Evolutionary conservation across 1,140 invertebrate species (phyloP), one percentile per base, ranked within the genome.

Genomic region (Berghia stephanieae): DNA sequence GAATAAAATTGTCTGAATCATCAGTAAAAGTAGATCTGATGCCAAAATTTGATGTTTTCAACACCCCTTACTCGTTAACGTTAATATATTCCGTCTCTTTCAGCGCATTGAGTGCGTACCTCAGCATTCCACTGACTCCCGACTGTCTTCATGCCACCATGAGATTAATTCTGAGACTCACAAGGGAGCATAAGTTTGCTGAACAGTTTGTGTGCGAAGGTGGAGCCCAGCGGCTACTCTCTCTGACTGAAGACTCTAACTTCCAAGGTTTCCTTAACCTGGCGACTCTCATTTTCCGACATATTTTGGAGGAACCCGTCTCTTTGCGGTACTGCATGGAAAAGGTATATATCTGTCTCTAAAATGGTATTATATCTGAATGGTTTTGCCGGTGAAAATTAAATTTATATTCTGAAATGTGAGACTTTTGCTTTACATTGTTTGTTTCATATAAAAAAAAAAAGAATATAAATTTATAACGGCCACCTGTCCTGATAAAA

Each of bases 311-410:
- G 88, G 95, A 96, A 49, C 93, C 93, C 0, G 87, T 90, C 0
- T 93, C 94, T 27, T 90, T 97, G 34, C 91, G 92, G 79, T 92
- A 94, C 78, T 93, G 95, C 3, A 96, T 96, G 92, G 95, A 96
- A 87, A 95, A 95, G 87, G 90, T 91, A 78, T 70, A 76, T 34
- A 49, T 16, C 57, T 21, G 16, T 16, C 10, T 49, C n/a, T 49
- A 49, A 49, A 49, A n/a, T 49, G n/a, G n/a, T n/a, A n/a, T n/a
- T n/a, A n/a, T n/a, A n/a, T n/a, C n/a, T n/a, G n/a, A n/a, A n/a
- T n/a, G n/a, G n/a, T n/a, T n/a, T n/a, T n/a, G n/a, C n/a, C n/a
- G n/a, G n/a, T n/a, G n/a, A n/a, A n/a, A n/a, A n/a, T n/a, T n/a
- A n/a, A n/a, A n/a, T n/a, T n/a, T n/a, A n/a, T n/a, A n/a, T n/a